A percentile compares a stretch with the other conserved stretches of the same genome.
Conservation (phyloP, 2,113 vertebrate species). For the Chloebia gouldiae region DNA sequence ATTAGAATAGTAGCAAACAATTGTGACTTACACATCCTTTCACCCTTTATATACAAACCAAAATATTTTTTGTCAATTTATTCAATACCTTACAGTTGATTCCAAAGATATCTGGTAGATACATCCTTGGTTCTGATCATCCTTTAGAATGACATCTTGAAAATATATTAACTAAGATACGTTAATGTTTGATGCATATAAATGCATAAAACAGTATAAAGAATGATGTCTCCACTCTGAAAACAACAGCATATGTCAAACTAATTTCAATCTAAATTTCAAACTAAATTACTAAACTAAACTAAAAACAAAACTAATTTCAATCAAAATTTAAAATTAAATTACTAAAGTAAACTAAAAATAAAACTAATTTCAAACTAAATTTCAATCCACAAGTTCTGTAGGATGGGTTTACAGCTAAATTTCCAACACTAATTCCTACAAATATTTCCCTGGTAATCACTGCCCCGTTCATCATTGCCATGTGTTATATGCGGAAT, state of each 20-base stretch:
- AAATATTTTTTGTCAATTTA: constrained; percentile 2
- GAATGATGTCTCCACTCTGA: neutral
- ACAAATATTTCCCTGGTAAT: neutral
- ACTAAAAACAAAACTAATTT: neutral
- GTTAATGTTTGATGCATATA: neutral
- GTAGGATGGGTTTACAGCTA: neutral
- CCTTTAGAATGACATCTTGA: neutral
- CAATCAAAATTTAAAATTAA: neutral
- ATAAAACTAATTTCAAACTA: neutral
- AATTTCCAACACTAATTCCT: neutral
- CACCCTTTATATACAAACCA: neutral
- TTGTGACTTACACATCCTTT: neutral
- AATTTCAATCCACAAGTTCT: neutral
- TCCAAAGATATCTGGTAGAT: neutral
- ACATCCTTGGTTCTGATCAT: neutral
- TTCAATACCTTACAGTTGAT: constrained; percentile 2
- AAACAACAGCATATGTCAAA: neutral
- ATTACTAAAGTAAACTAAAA: neutral
- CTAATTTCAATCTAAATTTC: neutral
- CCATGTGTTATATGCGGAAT: neutral
- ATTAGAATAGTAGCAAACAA: constrained; percentile 27
- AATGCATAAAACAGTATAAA: neutral
- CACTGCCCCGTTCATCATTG: neutral
- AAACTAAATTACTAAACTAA: neutral
- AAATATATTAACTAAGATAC: neutral